Base-by-base conservation (phyloP, 2,888 invertebrate species). In the Tenodera sinensis region DNA sequence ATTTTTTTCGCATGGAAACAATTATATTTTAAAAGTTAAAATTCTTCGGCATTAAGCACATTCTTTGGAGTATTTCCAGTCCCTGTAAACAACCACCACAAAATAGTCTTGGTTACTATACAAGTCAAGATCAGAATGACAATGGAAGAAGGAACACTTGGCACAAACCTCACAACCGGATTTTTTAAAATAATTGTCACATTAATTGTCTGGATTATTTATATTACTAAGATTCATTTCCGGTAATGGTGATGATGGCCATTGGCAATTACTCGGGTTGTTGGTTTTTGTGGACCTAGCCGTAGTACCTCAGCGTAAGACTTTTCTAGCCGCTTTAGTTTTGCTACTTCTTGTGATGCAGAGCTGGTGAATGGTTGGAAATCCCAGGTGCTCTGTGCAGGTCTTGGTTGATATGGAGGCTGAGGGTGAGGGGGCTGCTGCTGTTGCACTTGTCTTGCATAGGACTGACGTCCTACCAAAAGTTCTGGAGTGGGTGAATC, bases 281-380 rank as follows among this genome's bases (percentile, higher is more conserved):
- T 89, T 81, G 88, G 89, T 83, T 89, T 89, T 84, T 90, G 89
- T 14, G 90, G 90, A 25, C 92, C 92, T 83, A 91, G 90, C 81
- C 92, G 91, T 90, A 98, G 94, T 28, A 96, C 98, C 93, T 98
- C 97, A 9, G 98, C 98, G 93, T 98, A 98, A 25, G 97, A 97
- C 92, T 97, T 95, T 92, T 98, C 97, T 88, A 98, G 94, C 92
- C 96, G 96, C 92, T 97, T 96, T 90, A 98, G 94, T 92, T 96
- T 97, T 92, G 97, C 96, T 91, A 98, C 96, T 92, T 97, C 97
- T 92, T 97, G 97, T 20, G 97, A 97, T 9, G 97, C 97, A 14
- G 96, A 95, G 93, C 97, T 97, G 6, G 95, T 95, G 34, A 90
- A 91, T 88, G 88, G 87, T 90, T 91, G 85, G 91, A 91, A 83